Base-by-base conservation (phyloP, 2,113 vertebrate species). In the Oryzias celebensis region DNA sequence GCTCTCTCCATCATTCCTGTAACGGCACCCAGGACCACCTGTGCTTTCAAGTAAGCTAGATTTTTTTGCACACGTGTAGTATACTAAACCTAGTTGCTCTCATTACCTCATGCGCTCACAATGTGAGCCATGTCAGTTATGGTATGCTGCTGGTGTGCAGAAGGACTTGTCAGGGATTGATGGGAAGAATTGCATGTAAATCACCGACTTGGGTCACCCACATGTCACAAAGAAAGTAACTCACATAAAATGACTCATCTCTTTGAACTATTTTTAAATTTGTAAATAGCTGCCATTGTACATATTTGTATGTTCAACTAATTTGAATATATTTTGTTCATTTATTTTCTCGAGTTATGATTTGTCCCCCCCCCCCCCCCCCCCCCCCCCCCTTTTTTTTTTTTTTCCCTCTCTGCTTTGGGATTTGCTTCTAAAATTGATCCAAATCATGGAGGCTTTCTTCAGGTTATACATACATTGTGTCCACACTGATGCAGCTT, bases 81-180 rank as follows among this genome's bases (percentile, higher is more conserved):
- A 68, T 49, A 71, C 75, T 75, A 73, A 65, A 58, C 80, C 62
- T 68, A 78, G 83, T 56, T 72, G 75, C 75, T 86, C 84, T 87
- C 84, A 88, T 91, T 90, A 89, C 82, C 86, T 92, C 91, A 92
- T 89, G 85, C 47, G 54, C 67, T 65, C 82, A 82, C 80, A 83
- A 92, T 90, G 90, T 75, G 67, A 89, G 65, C 77, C 85, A 90
- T 90, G 65, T 68, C 61, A 85, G 82, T 47, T 71, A 92, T 90
- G 90, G 87, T 65, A 91, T 88, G 85, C 69, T 59, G 69, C 77
- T 78, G 78, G 81, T 85, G 79, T 83, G 80, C 80, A 73, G 52
- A 77, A 71, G 81, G 75, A 79, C 88, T 62, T 71, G 82, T 77
- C 80, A 81, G 77, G 73, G 81, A 89, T 79, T 86, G 84, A 88